phyloP scores from a whole-genome alignment of 1,140 invertebrate species.

The Drosophila obscura region DNA sequence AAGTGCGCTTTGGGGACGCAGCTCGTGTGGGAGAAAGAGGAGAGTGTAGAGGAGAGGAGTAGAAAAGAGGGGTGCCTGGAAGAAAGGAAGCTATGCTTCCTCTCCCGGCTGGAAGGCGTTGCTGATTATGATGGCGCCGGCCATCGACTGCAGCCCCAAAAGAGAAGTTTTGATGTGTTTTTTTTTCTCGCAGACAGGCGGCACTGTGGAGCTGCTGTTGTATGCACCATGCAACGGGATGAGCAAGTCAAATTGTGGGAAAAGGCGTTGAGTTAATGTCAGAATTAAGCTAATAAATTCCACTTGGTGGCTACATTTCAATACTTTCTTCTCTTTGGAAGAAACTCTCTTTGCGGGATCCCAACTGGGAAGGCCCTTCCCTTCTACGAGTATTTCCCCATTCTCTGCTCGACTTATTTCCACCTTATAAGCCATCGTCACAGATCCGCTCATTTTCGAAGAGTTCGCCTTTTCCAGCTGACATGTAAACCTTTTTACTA shows the following conservation, averaged over 20 bases:
- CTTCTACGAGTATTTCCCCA: too few relatives aligned
- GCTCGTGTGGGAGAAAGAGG: background rate
- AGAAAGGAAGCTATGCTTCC: slow-evolving; percentile 8
- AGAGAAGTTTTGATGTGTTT: slow-evolving; percentile 14
- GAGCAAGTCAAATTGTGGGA: too few relatives aligned
- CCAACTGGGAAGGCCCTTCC: too few relatives aligned
- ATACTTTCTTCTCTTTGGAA: too few relatives aligned
- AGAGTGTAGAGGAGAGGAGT: background rate
- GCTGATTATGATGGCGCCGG: slow-evolving; percentile 74
- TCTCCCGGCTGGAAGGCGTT: slow-evolving; percentile 40
- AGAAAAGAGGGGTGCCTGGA: background rate
- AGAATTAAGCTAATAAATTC: too few relatives aligned
- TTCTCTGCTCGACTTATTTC: too few relatives aligned
- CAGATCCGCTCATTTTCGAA: background rate
- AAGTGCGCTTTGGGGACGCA: slow-evolving; percentile 69
- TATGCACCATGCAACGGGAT: background rate
- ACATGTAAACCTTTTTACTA: slow-evolving; percentile 31
- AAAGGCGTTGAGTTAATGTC: slow-evolving; percentile 1
- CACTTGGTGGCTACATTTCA: too few relatives aligned
- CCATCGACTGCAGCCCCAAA: slow-evolving; percentile 62
- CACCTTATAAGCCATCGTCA: too few relatives aligned
- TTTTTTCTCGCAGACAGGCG: slow-evolving; percentile 27
- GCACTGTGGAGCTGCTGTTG: slow-evolving; percentile 8
- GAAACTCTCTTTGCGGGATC: too few relatives aligned
- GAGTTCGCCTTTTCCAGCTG: background rate